Evolutionary conservation across 2,113 vertebrate species (phyloP), one percentile per base, ranked within the genome.

Genomic region (Passer montanus): DNA sequence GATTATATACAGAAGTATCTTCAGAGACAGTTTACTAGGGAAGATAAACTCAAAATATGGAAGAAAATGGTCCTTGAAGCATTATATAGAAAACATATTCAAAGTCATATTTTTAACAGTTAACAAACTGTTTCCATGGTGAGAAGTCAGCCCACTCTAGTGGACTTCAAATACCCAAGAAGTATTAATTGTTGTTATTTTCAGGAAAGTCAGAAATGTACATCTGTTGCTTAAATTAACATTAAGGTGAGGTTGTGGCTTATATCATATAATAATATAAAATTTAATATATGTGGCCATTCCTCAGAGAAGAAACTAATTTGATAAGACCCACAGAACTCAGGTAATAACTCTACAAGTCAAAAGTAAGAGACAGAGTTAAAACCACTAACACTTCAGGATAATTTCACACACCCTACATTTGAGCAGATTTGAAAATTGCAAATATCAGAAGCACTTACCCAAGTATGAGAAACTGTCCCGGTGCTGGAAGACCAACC

Each of bases 391-490:
- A 67, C 21, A 47, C 7, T 60, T 66, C 11, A 55, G 46, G 49
- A 53, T 8, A 11, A 67, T 44, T 72, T 73, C 55, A 89, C 27
- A 67, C 22, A 24, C 24, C 47, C 47, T 33, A 77, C 6, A 43
- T 53, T 28, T 84, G 28, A 87, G n/a, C 10, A 81, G 74, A 44
- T 66, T 13, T 85, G 26, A 63, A 91, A 92, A 56, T 9, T 58
- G 55, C 31, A 91, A 76, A 28, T 52, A 55, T 44, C 55, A 92
- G 85, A 2, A 93, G 94, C 47, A 87, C 98, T 90, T 97, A 99
- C 99, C 99, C 99, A 49, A 99, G 98, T 87, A 99, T 98, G 24
- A 99, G 98, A 96, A 99, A 99, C 91, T 99, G 99, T 93, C 99
- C 99, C 0, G 99, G 99, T 55, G 99, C 99, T 67, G 99, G 99